Percentiles rank a stretch among this genome's conserved stretches.
phyloP scores from a whole-genome alignment of 1,140 invertebrate species.

The Diabrotica undecimpunctata region DNA sequence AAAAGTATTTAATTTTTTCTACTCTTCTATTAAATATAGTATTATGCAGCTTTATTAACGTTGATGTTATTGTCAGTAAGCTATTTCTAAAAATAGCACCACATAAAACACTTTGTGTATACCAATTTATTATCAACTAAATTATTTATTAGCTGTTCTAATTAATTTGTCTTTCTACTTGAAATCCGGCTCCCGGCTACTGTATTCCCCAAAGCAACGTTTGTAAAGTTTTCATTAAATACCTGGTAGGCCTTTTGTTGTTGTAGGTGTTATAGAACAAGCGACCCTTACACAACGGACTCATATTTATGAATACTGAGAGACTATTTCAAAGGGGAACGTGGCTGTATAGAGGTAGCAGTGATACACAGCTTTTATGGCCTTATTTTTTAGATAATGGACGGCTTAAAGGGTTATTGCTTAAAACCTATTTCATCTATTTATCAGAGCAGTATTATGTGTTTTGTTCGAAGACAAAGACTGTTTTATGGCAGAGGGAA shows the following conservation, averaged over 20 bases:
- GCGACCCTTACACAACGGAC: not conserved
- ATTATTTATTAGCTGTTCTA: not conserved
- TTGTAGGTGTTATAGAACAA: not conserved
- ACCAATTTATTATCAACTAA: not conserved
- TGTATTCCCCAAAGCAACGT: not conserved
- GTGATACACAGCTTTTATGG: not conserved
- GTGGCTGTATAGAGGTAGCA: too few species aligned
- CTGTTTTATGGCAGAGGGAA: too few species aligned
- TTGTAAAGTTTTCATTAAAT: constrained; percentile 1
- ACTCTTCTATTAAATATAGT: too few species aligned
- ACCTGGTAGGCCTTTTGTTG: not conserved
- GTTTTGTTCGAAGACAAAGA: too few species aligned
- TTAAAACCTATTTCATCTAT: too few species aligned
- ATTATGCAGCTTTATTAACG: too few species aligned
- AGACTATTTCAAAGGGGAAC: not conserved
- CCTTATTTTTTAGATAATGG: not conserved
- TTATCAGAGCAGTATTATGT: too few species aligned
- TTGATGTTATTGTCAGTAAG: too few species aligned
- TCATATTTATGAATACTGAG: not conserved
- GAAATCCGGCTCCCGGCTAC: not conserved
- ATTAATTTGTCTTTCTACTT: not conserved
- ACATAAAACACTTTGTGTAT: too few species aligned
- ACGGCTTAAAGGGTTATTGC: too few species aligned
- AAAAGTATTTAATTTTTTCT: too few species aligned
- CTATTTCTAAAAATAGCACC: too few species aligned